Base-by-base conservation (phyloP, 2,797 vertebrate genomes). In the Pipistrellus pygmaeus region DNA sequence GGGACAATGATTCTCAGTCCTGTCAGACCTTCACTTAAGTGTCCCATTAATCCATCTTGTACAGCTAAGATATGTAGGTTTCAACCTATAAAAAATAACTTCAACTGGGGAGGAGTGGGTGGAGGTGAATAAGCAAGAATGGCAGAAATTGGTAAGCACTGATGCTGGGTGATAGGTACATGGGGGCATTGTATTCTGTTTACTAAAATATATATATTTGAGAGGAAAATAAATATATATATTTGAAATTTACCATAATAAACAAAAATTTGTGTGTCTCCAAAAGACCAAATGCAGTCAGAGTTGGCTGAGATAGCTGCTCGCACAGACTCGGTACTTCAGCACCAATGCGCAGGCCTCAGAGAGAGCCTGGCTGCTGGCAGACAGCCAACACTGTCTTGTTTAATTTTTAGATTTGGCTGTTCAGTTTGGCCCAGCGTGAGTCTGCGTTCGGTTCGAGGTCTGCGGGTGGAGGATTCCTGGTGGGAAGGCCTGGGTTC, bases 401-500 rank as follows among this genome's bases (percentile, higher is more conserved):
- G 71, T 68, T 92, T 87, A 75, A 69, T 53, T 88, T 83, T 95
- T 71, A 88, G 88, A 76, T 57, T 53, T 88, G 82, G n/a, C 25
- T 78, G 62, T 93, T 80, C 83, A 69, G 78, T 71, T 71, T 85
- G 82, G 57, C 35, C 64, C 44, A 18, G 8, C 8, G 41, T 57
- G 77, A 89, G 81, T 66, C 5, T 93, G 68, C 64, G 66, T 94
- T 94, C 85, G 69, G 57, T 85, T 18, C 17, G 72, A 62, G 13
- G 23, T 83, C 5, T 1, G 20, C 57, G 68, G 62, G 38, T 53
- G 62, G 72, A 68, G 25, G 55, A 62, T 66, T 60, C 27, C 64
- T 69, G 32, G 21, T 38, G 41, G 38, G 72, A 88, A 41, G 69
- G 21, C 21, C 73, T 76, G 72, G n/a, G 23, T 57, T 84, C 80